Base-by-base conservation (phyloP, 2,888 invertebrate genomes). In the Drosophila suboccidentalis region DNA sequence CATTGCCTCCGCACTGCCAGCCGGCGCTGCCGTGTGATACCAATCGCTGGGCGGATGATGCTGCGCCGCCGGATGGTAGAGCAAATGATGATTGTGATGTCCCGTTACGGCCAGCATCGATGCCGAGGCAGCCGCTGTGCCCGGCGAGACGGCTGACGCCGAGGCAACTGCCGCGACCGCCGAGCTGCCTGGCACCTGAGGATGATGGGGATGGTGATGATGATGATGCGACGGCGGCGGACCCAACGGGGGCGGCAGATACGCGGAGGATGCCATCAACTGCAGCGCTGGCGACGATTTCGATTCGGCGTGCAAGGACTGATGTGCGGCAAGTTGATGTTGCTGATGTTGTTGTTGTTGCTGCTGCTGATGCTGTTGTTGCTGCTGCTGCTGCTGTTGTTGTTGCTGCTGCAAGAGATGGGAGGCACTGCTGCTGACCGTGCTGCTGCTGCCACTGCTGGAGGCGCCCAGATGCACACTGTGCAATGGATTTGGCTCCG, bases 31-130 rank as follows among this genome's bases (percentile, higher is more conserved):
- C 74, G 92, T 88, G 72, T 92, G 92, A 91, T 93, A 93, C 93
- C 92, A 92, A 70, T 93, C 93, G 78, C 93, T 92, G 13, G 92
- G 91, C 59, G 92, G 90, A 85, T 92, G 92, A 80, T 92, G 92
- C 76, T 92, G 92, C 38, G 93, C 90, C 64, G 91, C 91, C 83
- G 92, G 93, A 87, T 93, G 92, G 51, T 92, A 90, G 46, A 92
- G 87, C 78, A 93, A 92, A 78, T 93, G 93, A 78, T 93, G 92
- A 81, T 91, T 90, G 60, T 92, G 92, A 75, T 92, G 92, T 4
- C 91, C 91, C 9, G 87, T 75, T 5, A 90, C 90, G 36, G 91
- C 75, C 89, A 92, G 88, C 71, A 91, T 87, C 13, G 92, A 90
- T 9, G 92, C 84, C 6, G 92, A 83, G 13, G 90, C 88, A 47